Evolutionary conservation across 2,113 vertebrate genomes (phyloP), one percentile per base, ranked within the genome.

Genomic region (Dromiciops gliroides): DNA sequence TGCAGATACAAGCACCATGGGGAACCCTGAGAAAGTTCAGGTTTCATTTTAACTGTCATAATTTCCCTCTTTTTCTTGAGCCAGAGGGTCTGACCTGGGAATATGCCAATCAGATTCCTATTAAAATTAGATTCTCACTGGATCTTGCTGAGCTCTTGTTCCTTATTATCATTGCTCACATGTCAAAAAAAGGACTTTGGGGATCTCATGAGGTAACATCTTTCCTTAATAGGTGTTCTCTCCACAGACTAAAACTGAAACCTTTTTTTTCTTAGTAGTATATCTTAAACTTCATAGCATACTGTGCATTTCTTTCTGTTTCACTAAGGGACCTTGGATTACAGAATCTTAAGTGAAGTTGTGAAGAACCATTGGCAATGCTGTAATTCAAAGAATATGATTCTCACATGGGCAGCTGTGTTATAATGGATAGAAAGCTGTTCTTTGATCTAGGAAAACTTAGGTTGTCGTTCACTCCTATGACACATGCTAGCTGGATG

Each of bases 111-210:
- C 96, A 96, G 91, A 89, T 67, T 50, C 11, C 88, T 95, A 96
- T 95, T 96, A 95, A 97, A 96, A 92, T 96, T 89, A 95, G 90
- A 96, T 96, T 96, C 93, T 97, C 94, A 5, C 90, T 92, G 94
- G 94, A 93, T 96, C 90, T 96, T 95, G 37, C 94, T 92, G 90
- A 94, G 95, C 89, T 96, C 91, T 92, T 95, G 56, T 95, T 96
- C 88, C 51, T 94, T 95, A 83, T 94, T 94, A 94, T 90, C 93
- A 92, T 92, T 2, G 7, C 52, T 96, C 56, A 94, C 8, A 93
- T 44, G 95, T 91, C 90, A 48, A 0, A 91, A 91, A 96, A 56
- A 97, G 88, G 91, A 89, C 93, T 75, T 95, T n/a, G 24, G 92
- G 89, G 94, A 95, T 50, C 94, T 95, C 88, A 75, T 11, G 11